A percentile compares a stretch with the other conserved stretches of the same genome.
Evolutionary conservation across 2,113 vertebrate genomes (phyloP).

Genomic region (Tyto alba): DNA sequence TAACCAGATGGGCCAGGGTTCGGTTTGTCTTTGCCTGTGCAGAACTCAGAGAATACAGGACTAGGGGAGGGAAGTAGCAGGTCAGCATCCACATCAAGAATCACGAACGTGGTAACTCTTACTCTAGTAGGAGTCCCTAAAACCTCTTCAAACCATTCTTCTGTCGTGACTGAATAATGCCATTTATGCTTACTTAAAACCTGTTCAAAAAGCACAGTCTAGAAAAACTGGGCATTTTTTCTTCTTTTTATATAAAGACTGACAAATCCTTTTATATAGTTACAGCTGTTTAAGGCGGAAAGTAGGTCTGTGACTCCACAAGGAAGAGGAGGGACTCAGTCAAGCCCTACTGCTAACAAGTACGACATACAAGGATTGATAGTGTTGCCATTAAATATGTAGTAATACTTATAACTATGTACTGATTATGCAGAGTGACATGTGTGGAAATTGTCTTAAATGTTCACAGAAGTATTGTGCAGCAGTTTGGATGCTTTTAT

Average conservation of each 20-base stretch:
- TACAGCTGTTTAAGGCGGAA: not conserved
- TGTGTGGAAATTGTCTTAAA: not conserved
- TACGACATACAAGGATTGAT: not conserved
- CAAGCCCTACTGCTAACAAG: not conserved
- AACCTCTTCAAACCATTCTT: not conserved
- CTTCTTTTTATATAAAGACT: not conserved
- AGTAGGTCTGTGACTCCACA: not conserved
- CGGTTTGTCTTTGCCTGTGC: not conserved
- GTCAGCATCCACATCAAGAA: not conserved
- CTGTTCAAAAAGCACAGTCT: not conserved
- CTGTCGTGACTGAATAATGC: not conserved
- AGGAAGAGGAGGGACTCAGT: not conserved
- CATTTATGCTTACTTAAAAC: not conserved
- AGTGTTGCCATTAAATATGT: not conserved
- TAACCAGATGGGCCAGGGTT: not conserved
- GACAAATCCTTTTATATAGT: not conserved
- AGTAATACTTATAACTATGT: not conserved
- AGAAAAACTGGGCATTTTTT: not conserved
- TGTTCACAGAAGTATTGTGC: not conserved
- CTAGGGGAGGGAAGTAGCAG: not conserved
- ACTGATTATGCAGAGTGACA: not conserved
- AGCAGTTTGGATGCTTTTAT: not conserved
- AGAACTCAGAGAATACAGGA: not conserved
- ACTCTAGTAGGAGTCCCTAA: not conserved
- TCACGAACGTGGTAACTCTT: not conserved